A percentile compares a stretch with the other conserved stretches of the same genome.
Evolutionary conservation across 2,113 vertebrate species (phyloP).

Genomic region (Tetrax tetrax): DNA sequence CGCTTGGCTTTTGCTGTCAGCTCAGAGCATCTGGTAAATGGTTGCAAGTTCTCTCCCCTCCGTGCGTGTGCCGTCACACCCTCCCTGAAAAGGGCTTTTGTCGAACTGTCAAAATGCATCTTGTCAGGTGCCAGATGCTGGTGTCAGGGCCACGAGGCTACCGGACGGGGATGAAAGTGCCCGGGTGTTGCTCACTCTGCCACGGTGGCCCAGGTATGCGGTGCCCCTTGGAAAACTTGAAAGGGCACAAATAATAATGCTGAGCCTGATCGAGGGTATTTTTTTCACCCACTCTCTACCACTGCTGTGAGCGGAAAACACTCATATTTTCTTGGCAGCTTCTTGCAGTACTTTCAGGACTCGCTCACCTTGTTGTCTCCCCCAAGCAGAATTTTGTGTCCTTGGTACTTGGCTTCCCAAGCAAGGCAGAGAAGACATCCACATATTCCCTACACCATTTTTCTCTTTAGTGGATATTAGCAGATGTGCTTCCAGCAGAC

Average conservation of each 20-base stretch:
- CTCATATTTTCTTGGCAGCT: not conserved
- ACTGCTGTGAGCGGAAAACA: not conserved
- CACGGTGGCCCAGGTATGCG: not conserved
- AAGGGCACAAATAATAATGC: not conserved
- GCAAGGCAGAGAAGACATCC: not conserved
- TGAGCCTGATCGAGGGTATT: accelerated
- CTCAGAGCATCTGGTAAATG: not conserved
- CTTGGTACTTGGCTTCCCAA: constrained; percentile 19
- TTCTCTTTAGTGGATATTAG: constrained; percentile 71
- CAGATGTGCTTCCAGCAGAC: constrained; percentile 75
- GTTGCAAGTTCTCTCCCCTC: not conserved
- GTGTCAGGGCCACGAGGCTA: not conserved
- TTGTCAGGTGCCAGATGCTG: not conserved
- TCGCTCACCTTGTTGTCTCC: not conserved
- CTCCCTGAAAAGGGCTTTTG: not conserved
- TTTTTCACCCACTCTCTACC: not conserved
- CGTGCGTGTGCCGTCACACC: accelerated
- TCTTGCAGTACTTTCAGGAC: not conserved
- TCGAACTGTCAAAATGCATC: not conserved
- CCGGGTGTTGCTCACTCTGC: not conserved
- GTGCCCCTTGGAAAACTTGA: not conserved
- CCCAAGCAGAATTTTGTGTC: not conserved
- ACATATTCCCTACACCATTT: constrained; percentile 67
- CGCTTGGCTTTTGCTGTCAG: not conserved
- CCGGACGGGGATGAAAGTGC: not conserved